phyloP scores from a whole-genome alignment of 2,888 invertebrate species.

The Clepsis dumicolana region DNA sequence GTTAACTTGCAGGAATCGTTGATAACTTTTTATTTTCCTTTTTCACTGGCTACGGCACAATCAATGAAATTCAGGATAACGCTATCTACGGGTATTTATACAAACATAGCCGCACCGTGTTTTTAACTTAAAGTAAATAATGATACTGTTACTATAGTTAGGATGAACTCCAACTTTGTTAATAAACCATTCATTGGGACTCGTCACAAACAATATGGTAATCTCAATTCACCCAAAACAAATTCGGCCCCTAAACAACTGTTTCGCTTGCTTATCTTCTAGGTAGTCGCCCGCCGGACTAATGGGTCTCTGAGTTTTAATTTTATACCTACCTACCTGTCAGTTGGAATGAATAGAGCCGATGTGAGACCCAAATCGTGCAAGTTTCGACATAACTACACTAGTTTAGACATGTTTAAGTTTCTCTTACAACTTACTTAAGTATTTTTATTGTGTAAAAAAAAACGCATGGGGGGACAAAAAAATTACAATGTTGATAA shows the following conservation, averaged over 20 bases:
- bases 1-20: constrained; percentile 45
- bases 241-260: constrained; percentile 9
- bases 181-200: not conserved
- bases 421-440: constrained; percentile 17
- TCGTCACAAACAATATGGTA: constrained; percentile 7
- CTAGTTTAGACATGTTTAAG: constrained; percentile 53
- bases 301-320: constrained; percentile 28
- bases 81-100: not conserved
- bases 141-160: not conserved
- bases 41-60: not conserved
- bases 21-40: constrained; percentile 36
- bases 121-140: not conserved
- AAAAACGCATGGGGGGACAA: too few species aligned
- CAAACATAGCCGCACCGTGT: not conserved
- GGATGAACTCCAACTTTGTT: not conserved
- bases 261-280: constrained; percentile 4
- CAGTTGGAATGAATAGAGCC: constrained; percentile 44
- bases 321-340: constrained; percentile 44
- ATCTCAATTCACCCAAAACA: constrained; percentile 4
- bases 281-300: constrained; percentile 1
- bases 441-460: constrained; percentile 1
- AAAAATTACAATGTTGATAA: not conserved
- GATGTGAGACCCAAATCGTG: constrained; percentile 51
- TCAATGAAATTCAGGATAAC: not conserved
- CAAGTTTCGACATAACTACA: constrained; percentile 60